These are phyloP conservation scores for Zophobas atratus DNA, from an alignment of 1,140 invertebrate genomes.

Conservation along the genomic window DNA sequence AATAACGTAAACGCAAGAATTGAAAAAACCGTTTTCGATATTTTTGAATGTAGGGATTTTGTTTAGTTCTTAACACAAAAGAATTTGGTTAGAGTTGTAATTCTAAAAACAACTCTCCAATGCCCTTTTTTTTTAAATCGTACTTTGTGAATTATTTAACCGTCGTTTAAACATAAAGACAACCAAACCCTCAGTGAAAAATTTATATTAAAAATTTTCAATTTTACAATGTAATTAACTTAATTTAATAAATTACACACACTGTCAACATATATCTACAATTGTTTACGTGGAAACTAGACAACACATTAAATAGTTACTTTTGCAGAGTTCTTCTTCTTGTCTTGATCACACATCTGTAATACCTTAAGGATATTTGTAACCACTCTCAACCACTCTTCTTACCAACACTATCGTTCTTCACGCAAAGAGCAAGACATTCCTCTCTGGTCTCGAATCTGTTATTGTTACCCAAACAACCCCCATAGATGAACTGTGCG, in stretches of 20 bases:
- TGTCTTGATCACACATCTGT: slow-evolving; percentile 86
- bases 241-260: slow-evolving; percentile 57
- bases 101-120: too few relatives aligned
- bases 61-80: too few relatives aligned
- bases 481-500: slow-evolving; percentile 85
- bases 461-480: slow-evolving; percentile 93
- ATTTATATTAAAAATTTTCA: neutral
- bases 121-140: too few relatives aligned
- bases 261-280: slow-evolving; percentile 56
- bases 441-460: slow-evolving; percentile 87
- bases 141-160: too few relatives aligned
- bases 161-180: too few relatives aligned
- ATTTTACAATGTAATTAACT: neutral
- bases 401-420: slow-evolving; percentile 79
- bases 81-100: too few relatives aligned
- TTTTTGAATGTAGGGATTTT: too few relatives aligned
- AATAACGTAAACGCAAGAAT: too few relatives aligned
- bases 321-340: slow-evolving; percentile 87
- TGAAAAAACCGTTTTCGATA: too few relatives aligned
- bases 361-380: slow-evolving; percentile 41
- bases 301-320: slow-evolving; percentile 75
- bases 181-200: too few relatives aligned
- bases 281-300: slow-evolving; percentile 18
- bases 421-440: slow-evolving; percentile 85
- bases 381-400: slow-evolving; percentile 34